Evolutionary conservation across 53 echinoderm and acorn worm species (phyloP).

Genomic region (Mesocentrotus franciscanus): DNA sequence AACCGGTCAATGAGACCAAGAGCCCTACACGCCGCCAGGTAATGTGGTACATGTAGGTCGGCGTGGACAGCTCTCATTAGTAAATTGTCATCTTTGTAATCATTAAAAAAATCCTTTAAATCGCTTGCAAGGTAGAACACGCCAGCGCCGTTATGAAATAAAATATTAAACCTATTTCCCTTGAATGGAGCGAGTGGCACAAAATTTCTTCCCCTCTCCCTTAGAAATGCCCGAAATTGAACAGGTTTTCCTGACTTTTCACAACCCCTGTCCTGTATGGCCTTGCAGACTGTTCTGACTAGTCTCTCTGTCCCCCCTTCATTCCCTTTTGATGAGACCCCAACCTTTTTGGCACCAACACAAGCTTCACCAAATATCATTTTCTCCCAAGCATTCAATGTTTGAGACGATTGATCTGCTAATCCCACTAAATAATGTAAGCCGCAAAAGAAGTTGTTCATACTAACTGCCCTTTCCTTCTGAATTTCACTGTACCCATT

Average conservation of each 20-base stretch:
- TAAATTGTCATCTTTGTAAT: conserved; percentile 57
- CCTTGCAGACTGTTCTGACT: conserved; percentile 69
- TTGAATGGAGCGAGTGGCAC: conserved; percentile 72
- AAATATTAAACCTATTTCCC: conserved; percentile 76
- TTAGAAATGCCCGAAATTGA: conserved; percentile 64
- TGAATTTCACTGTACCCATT: conserved; percentile 24
- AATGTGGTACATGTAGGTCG: conserved; percentile 61
- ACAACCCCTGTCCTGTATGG: conserved; percentile 67
- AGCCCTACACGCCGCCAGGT: conserved; percentile 49
- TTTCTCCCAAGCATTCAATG: conserved; percentile 66
- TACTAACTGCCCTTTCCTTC: neutral
- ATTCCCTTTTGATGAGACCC: neutral
- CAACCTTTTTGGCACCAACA: conserved; percentile 56
- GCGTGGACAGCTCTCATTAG: conserved; percentile 71
- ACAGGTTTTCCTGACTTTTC: conserved; percentile 67
- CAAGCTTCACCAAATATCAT: conserved; percentile 65
- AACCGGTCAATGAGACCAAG: conserved; percentile 49
- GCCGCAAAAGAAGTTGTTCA: conserved; percentile 75
- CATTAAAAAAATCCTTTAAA: conserved; percentile 60
- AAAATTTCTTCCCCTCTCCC: neutral
- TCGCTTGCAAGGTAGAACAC: conserved; percentile 57
- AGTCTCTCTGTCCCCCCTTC: conserved; percentile 58
- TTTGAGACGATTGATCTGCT: conserved; percentile 59
- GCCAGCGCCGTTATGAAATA: conserved; percentile 76
- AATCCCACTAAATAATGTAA: conserved; percentile 74